These are phyloP conservation scores for Aurelia aurita DNA, from an alignment of 30 jellyfish, hydroid and myxozoan genomes.

Conservation along the genomic window DNA sequence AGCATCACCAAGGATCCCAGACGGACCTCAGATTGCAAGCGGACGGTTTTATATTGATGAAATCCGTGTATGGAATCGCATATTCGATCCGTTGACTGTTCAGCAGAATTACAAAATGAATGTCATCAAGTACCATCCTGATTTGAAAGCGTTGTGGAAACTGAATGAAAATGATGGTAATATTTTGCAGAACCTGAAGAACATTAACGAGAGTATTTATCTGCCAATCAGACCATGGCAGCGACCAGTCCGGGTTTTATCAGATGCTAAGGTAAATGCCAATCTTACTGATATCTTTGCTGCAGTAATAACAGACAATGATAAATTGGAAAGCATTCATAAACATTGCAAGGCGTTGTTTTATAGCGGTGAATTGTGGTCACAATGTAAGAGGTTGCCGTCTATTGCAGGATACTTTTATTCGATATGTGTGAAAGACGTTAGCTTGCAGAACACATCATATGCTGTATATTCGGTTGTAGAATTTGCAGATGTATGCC, in stretches of 20 bases:
- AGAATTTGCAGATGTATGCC: constrained; percentile 50
- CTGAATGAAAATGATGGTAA: constrained; percentile 43
- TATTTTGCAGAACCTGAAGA: constrained; percentile 28
- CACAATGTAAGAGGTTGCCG: constrained; percentile 26
- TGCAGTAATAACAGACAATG: not conserved
- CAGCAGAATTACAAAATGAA: constrained; percentile 71
- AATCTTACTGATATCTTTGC: constrained; percentile 32
- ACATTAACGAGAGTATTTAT: constrained; percentile 26
- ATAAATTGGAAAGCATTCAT: not conserved
- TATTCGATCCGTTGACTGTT: constrained; percentile 56
- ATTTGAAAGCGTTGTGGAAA: constrained; percentile 58
- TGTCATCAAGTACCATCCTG: constrained; percentile 35
- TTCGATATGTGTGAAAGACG: constrained; percentile 52
- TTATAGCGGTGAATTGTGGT: constrained; percentile 37
- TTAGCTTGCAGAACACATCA: constrained; percentile 32
- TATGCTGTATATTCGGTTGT: constrained; percentile 25
- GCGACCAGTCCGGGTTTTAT: constrained; percentile 40
- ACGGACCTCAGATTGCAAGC: constrained; percentile 9
- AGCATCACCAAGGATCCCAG: constrained; percentile 46
- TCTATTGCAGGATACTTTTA: constrained; percentile 36
- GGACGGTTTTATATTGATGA: constrained; percentile 53
- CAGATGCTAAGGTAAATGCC: constrained; percentile 23
- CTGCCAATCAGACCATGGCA: constrained; percentile 56
- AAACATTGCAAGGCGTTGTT: constrained; percentile 47
- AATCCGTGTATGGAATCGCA: constrained; percentile 60